Base-by-base conservation (phyloP, 2,113 vertebrate genomes). In the Amazona guildingii region DNA sequence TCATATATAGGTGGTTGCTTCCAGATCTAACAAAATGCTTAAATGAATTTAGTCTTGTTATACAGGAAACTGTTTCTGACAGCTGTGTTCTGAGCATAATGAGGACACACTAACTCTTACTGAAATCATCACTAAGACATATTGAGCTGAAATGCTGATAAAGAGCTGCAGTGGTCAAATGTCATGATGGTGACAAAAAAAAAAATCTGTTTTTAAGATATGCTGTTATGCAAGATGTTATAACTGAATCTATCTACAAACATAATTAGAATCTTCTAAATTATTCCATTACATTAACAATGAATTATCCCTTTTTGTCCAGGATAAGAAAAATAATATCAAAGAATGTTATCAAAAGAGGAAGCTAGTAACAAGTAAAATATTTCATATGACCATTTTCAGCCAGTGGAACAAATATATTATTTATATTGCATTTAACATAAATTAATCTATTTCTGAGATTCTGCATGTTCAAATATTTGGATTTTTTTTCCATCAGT, bases 141-240 rank as follows among this genome's bases (percentile, higher is more conserved):
- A 75, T 91, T 90, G 63, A 96, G 33, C 35, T 46, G 33, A 77
- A 83, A 64, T 87, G 46, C 35, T 96, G 91, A 95, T 72, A 35
- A 13, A 95, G 64, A 73, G 69, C 37, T 84, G 44, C 73, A 93
- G 49, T 11, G 9, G 79, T 89, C 33, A 83, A 95, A 95, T 95
- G 84, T 67, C 76, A 80, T 48, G 63, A 77, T 15, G 28, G 8
- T 70, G 69, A 64, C 49, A 91, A 15, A 93, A 82, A 37, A 37
- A 94, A 75, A 41, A 48, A 31, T 93, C 62, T 88, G 28, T 2
- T 39, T 87, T 96, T 94, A 96, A 82, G 63, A 92, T 91, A 93
- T 79, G 1, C 41, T 94, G 52, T 73, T 59, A 95, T 73, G n/a
- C 17, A 79, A 75, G 35, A 11, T 3, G 0, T 46, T 68, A n/a